Conservation (phyloP, 2,113 vertebrate genomes). For the Holacanthus passer region DNA sequence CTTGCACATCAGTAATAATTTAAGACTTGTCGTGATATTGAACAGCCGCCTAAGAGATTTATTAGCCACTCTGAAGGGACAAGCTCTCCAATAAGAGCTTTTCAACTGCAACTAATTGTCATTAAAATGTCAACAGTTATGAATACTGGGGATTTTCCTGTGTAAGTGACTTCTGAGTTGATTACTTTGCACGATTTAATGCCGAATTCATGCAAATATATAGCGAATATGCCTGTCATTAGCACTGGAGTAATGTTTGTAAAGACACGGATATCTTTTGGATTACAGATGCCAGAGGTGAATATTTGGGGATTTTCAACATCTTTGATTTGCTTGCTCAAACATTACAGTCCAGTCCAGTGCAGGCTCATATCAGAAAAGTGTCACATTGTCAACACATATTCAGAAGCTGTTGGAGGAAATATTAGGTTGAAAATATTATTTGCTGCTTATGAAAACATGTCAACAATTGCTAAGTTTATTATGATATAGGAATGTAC, state of each 20-base stretch:
- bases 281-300: background rate
- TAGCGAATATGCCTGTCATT: background rate
- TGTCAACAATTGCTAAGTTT: no score
- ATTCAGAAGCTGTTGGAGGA: background rate
- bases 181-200: background rate
- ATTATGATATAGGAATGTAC: no score
- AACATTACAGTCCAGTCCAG: background rate
- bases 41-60: conserved; percentile 24
- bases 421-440: background rate
- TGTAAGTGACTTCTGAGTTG: conserved; percentile 16
- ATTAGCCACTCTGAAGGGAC: conserved; percentile 29
- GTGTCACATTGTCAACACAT: background rate
- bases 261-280: background rate
- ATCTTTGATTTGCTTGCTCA: background rate
- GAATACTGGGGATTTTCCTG: background rate
- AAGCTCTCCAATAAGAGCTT: conserved; percentile 9
- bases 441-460: background rate
- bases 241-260: background rate
- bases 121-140: conserved; percentile 7
- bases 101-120: conserved; percentile 20
- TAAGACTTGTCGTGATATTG: conserved; percentile 6
- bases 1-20: conserved; percentile 9
- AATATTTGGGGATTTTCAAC: background rate
- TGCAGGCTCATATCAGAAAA: background rate
- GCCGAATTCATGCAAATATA: background rate